Evolutionary conservation across 2,888 invertebrate genomes (phyloP), one percentile per base, ranked within the genome.

Genomic region (Dasysyrphus tricinctus): DNA sequence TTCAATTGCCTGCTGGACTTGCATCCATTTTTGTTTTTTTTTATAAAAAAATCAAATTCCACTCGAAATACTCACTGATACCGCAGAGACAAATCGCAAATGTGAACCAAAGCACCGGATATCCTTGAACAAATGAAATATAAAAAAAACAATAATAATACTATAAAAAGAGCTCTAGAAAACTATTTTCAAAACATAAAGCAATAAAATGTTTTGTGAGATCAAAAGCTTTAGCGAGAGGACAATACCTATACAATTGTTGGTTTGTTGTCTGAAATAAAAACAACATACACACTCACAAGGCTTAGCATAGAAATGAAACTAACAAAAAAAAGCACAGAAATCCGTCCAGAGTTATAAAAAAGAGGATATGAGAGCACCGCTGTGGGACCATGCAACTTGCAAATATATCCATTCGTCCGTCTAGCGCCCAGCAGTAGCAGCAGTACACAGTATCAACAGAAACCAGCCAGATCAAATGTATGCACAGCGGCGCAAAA

Each of bases 161-260:
- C 67, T 69, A 39, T 54, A 54, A 70, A 57, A 73, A 32, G 42
- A 16, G 42, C 56, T 61, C 59, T 49, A 70, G 24, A 73, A n/a
- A 85, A 80, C 85, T 85, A 80, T 85, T 85, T 70, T 80, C 80
- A 56, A 80, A 85, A 77, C 80, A 77, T 78, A 77, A 77, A 85
- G 73, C 85, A 85, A 85, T 85, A 80, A 85, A 85, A 85, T 74
- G 80, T 80, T 85, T 69, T 74, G 77, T 63, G 69, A 80, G 85
- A 85, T 85, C 80, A 85, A 85, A 80, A 80, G 85, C 85, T 85
- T 77, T 80, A 78, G 59, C 42, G 47, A 54, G 59, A 57, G 67
- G 59, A 84, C 76, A 83, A 83, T 78, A 78, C 70, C 16, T 72
- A 24, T 29, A 44, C 16, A 65, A 47, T 51, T n/a, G 67, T 56